These are phyloP conservation scores for Pelusios castaneus DNA, from an alignment of 2,113 vertebrate genomes.

Conservation along the genomic window DNA sequence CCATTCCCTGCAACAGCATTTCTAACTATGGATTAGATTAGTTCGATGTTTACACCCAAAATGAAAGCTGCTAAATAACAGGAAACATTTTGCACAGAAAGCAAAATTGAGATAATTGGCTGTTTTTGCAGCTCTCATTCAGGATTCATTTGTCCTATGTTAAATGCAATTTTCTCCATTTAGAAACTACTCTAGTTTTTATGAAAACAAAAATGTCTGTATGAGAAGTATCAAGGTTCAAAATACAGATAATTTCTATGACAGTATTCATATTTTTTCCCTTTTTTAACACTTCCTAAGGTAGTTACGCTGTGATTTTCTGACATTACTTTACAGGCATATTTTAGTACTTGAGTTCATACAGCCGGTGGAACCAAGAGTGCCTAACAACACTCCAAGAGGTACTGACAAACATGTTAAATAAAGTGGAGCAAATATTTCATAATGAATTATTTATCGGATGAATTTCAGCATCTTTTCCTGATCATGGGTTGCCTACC, in stretches of 20 bases:
- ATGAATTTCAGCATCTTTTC: not conserved
- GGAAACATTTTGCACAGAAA: not conserved
- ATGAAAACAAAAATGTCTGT: not conserved
- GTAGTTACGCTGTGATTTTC: not conserved
- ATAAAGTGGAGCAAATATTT: not conserved
- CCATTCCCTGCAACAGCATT: not conserved
- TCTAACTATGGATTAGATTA: not conserved
- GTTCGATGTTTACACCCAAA: not conserved
- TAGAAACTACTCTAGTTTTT: not conserved
- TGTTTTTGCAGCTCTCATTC: not conserved
- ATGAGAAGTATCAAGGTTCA: not conserved
- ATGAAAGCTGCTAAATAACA: not conserved
- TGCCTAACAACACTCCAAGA: not conserved
- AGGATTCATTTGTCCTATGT: not conserved
- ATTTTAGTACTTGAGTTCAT: not conserved
- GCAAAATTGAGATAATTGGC: not conserved
- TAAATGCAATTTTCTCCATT: not conserved
- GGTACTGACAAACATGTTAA: not conserved
- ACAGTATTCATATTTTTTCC: not conserved
- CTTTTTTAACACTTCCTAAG: not conserved
- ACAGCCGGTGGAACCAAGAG: not conserved
- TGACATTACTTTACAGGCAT: not conserved
- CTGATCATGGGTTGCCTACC: not conserved
- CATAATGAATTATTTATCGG: not conserved
- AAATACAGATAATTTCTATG: not conserved